Percentiles rank a stretch among this genome's conserved stretches.
Evolutionary conservation across 2,113 vertebrate species (phyloP).

Genomic region (Leptosomus discolor): DNA sequence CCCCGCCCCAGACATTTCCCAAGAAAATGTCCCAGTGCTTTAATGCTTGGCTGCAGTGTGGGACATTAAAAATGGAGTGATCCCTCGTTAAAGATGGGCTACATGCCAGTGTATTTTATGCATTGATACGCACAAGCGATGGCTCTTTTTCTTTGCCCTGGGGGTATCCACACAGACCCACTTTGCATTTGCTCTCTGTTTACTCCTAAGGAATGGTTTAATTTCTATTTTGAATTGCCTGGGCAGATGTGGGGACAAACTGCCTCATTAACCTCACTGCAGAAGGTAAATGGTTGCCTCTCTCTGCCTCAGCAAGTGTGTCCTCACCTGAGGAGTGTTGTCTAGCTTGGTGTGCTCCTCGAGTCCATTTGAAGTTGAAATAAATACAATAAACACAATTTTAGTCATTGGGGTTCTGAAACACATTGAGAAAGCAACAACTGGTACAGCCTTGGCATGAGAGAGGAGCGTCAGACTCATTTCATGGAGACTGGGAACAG

Average conservation of each 20-base stretch:
- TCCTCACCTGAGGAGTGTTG: background rate
- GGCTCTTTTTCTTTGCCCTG: background rate
- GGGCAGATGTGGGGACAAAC: background rate
- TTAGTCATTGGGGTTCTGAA: background rate
- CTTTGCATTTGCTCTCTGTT: background rate
- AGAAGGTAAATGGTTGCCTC: background rate
- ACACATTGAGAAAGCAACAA: background rate
- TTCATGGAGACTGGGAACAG: accelerated
- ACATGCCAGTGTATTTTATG: background rate
- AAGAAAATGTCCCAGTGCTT: background rate
- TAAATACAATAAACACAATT: background rate
- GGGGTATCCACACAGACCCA: background rate
- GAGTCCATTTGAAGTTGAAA: background rate
- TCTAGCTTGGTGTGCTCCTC: background rate
- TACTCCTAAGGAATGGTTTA: too few relatives aligned
- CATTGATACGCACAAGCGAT: accelerated
- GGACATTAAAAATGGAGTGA: background rate
- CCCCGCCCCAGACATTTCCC: background rate
- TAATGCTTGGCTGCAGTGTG: background rate
- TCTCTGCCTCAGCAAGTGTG: background rate
- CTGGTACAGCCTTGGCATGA: background rate
- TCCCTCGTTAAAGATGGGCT: background rate
- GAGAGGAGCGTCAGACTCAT: too few relatives aligned
- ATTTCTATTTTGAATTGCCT: background rate
- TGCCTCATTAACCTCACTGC: background rate